Conservation (phyloP, 2,797 vertebrate genomes). For the Chloroceryle inda region DNA sequence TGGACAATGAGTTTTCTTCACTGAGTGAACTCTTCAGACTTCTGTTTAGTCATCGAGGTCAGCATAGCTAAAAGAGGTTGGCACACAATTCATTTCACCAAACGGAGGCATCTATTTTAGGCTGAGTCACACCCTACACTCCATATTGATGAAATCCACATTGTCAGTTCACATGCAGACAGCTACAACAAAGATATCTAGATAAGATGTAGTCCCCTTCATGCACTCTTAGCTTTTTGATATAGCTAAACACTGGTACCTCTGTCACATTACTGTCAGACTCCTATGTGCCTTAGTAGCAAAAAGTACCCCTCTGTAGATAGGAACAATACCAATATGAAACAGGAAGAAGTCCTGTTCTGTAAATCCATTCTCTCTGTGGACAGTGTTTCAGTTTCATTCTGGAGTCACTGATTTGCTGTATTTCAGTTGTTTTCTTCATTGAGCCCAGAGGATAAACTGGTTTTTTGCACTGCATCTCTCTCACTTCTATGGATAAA, state of each 20-base stretch:
- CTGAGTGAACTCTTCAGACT: not conserved
- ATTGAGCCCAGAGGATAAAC: not conserved
- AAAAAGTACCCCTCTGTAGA: not conserved
- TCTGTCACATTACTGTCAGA: not conserved
- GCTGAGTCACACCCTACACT: not conserved
- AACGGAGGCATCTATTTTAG: not conserved
- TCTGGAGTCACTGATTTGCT: slow-evolving; percentile 43
- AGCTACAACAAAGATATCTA: not conserved
- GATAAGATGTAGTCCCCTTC: not conserved
- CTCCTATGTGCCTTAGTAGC: not conserved
- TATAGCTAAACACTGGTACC: not conserved
- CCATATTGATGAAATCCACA: not conserved
- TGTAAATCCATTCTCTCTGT: slow-evolving; percentile 15
- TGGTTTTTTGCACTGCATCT: not conserved
- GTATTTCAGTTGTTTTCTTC: slow-evolving; percentile 13
- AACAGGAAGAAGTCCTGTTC: not conserved
- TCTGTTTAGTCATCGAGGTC: not conserved
- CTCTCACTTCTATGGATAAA: slow-evolving; percentile 7
- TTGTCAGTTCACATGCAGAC: not conserved
- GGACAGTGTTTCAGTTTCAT: slow-evolving; percentile 10
- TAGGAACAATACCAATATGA: not conserved
- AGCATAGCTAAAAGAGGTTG: not conserved
- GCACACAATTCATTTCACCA: not conserved
- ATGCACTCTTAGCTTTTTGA: not conserved
- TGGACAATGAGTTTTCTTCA: not conserved